Percentiles rank a stretch among this genome's conserved stretches.
These are phyloP conservation scores for Agrochola lota DNA, from an alignment of 2,888 invertebrate genomes.

Conservation along the genomic window DNA sequence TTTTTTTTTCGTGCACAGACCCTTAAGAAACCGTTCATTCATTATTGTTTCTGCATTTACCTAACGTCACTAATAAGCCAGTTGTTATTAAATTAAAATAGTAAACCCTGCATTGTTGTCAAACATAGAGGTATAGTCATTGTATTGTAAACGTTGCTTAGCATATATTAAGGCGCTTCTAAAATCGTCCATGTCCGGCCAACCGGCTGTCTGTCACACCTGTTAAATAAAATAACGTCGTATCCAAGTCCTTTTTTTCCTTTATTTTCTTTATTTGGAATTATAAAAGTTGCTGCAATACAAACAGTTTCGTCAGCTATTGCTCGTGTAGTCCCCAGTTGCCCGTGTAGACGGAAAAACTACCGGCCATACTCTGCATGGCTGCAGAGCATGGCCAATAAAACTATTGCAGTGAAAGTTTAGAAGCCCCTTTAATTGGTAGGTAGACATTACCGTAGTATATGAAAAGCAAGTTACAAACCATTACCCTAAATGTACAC, in stretches of 20 bases:
- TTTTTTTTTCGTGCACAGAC: background rate
- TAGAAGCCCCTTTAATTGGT: constrained; percentile 27
- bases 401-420: background rate
- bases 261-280: background rate
- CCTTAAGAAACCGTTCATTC: constrained; percentile 44
- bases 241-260: background rate
- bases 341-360: background rate
- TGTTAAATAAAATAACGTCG: background rate
- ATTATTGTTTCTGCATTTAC: constrained; percentile 38
- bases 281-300: background rate
- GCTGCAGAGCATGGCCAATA: background rate
- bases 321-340: too few relatives aligned
- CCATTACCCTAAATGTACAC: constrained; percentile 40
- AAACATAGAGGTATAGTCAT: background rate
- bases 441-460: constrained; percentile 20
- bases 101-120: constrained; percentile 14
- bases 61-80: constrained; percentile 56
- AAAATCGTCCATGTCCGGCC: background rate
- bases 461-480: constrained; percentile 43
- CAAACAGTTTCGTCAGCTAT: background rate
- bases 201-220: background rate
- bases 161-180: constrained; percentile 27
- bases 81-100: constrained; percentile 57
- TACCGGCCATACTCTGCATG: background rate
- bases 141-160: constrained; percentile 27